Conservation (phyloP, 2,888 invertebrate species). For the Nomada fucata region DNA sequence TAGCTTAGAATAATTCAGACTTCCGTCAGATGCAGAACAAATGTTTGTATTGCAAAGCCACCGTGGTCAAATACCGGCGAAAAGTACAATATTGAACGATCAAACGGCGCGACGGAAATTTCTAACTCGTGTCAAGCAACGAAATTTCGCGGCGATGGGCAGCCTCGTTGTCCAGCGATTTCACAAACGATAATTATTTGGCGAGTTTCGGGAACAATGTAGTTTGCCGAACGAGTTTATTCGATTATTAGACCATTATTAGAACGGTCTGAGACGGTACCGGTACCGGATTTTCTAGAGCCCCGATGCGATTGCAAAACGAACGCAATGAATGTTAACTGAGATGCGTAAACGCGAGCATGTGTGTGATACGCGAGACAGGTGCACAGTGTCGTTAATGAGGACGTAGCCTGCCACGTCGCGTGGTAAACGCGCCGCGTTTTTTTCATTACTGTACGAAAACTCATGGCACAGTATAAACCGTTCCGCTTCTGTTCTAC, state of each 20-base stretch:
- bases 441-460: constrained; percentile 65
- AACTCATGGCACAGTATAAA: constrained; percentile 69
- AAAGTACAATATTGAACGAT: constrained; percentile 51
- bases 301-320: neutral
- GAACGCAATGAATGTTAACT: neutral
- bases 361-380: neutral
- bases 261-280: neutral
- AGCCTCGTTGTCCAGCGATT: constrained; percentile 1
- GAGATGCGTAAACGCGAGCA: neutral
- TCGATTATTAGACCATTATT: constrained; percentile 1
- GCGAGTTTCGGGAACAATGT: neutral
- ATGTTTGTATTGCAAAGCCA: constrained; percentile 33
- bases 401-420: neutral
- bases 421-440: neutral
- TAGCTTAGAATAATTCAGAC: constrained; percentile 60
- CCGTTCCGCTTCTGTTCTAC: neutral
- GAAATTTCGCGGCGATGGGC: neutral
- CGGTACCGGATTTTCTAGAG: neutral
- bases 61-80: constrained; percentile 40
- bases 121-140: neutral
- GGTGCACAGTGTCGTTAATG: neutral
- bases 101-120: constrained; percentile 25
- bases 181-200: neutral
- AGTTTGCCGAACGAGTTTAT: neutral
- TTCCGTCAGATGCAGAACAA: constrained; percentile 18